Evolutionary conservation across 2,797 vertebrate genomes (phyloP), one percentile per base, ranked within the genome.

Genomic region (Chelon auratus): DNA sequence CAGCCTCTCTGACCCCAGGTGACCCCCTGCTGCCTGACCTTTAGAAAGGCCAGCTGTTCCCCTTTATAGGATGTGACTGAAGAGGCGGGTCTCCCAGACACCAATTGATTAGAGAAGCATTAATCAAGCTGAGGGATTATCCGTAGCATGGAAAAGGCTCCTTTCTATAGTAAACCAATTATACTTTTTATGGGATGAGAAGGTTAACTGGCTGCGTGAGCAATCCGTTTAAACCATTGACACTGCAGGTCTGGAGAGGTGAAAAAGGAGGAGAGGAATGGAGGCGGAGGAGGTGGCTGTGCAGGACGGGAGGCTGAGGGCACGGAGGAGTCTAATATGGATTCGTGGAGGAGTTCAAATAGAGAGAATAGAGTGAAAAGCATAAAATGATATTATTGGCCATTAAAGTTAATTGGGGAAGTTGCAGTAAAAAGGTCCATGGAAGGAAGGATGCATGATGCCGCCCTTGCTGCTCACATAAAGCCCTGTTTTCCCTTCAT

Each of bases 41-140:
- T 96, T 96, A 89, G 93, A 97, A 97, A 93, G 96, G 96, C 96
- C 96, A 97, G 96, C 96, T 97, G 96, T 94, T 97, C 93, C 94
- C 95, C 93, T 95, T 95, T 94, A 91, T 95, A 93, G 91, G 94
- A 94, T 94, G 93, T 95, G 95, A 96, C 95, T 94, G 94, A 89
- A 94, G 95, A 95, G 94, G 94, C 93, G 93, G 94, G 93, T 94
- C 93, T 94, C 92, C 87, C 91, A 95, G 95, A 96, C 95, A 94
- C 90, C 95, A 94, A 98, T 97, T 97, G 97, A 99, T 98, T 97
- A 96, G 93, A 95, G 94, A 93, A 90, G 91, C 96, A 97, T 97
- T 98, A 96, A 97, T 98, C 96, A 97, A 96, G 93, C 92, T 84
- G 93, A 95, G 93, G 95, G 96, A 97, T 98, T 97, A 97, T 96